A percentile compares a stretch with the other conserved stretches of the same genome.
These are phyloP conservation scores for Exephanes ischioxanthus DNA, from an alignment of 2,888 invertebrate species.

Conservation along the genomic window DNA sequence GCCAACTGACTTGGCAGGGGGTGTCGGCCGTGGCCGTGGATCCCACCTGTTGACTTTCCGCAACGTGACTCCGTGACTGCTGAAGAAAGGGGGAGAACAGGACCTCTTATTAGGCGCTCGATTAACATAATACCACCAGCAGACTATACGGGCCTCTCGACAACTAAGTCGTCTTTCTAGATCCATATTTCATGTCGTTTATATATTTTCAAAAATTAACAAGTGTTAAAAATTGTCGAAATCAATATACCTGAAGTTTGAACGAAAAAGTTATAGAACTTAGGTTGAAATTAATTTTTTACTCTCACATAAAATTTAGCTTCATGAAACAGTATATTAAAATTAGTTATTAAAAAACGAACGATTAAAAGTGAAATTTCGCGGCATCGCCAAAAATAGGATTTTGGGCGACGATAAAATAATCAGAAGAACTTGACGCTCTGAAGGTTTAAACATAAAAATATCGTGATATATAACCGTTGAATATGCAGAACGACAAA, in stretches of 20 bases:
- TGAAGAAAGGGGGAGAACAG: conserved; percentile 42
- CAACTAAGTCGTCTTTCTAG: conserved; percentile 12
- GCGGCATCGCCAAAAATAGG: neutral
- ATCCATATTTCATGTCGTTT: neutral
- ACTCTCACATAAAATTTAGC: neutral
- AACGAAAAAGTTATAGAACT: neutral
- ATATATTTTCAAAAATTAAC: neutral
- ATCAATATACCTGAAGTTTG: conserved; percentile 5
- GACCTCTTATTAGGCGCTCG: conserved; percentile 73
- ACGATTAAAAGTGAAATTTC: neutral
- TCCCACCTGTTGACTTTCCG: conserved; percentile 85
- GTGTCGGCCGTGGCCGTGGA: conserved; percentile 76
- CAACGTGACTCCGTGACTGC: conserved; percentile 76
- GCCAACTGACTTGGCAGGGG: conserved; percentile 83
- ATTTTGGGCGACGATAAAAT: neutral
- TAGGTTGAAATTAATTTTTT: neutral
- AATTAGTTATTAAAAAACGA: neutral
- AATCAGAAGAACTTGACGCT: neutral
- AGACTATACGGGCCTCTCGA: conserved; percentile 57
- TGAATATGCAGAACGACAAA: neutral
- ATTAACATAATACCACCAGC: conserved; percentile 73
- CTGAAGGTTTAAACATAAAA: neutral
- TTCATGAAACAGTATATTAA: neutral
- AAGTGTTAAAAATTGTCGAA: neutral
- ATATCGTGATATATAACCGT: neutral